phyloP scores from a whole-genome alignment of 2,888 invertebrate species.

The Hetaerina titia region DNA sequence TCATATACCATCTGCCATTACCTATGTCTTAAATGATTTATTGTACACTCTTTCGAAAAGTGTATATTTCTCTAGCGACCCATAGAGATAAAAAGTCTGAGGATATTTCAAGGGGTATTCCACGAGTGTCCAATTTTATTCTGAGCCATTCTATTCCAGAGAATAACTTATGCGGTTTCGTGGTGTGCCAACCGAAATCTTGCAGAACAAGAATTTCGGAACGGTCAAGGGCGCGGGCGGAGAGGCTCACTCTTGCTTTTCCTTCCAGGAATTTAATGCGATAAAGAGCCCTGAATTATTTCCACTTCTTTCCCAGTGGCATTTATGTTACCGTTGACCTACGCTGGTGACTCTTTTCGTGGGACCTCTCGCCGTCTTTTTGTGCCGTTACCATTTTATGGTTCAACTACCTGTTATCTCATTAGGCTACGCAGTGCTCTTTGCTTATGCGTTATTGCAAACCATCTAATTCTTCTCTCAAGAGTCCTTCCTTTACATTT shows the following conservation, averaged over 20 bases:
- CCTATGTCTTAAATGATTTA: too few relatives aligned
- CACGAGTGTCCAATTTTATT: background rate
- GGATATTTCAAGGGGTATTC: too few relatives aligned
- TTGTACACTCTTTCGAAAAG: too few relatives aligned
- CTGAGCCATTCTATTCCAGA: background rate
- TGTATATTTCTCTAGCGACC: too few relatives aligned
- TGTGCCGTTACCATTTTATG: background rate
- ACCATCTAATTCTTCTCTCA: too few relatives aligned
- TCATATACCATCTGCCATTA: too few relatives aligned
- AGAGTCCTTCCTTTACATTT: too few relatives aligned
- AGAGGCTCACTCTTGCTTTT: background rate
- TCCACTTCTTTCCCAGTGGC: background rate
- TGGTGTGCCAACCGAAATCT: background rate
- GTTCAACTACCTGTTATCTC: background rate
- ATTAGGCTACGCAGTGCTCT: background rate
- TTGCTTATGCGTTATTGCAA: too few relatives aligned
- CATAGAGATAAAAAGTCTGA: too few relatives aligned
- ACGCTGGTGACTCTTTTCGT: background rate
- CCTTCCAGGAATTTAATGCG: background rate
- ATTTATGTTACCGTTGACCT: background rate
- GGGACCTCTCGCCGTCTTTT: background rate
- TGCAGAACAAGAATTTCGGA: background rate
- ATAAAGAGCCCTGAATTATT: background rate
- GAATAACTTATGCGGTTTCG: background rate
- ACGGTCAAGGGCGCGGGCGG: background rate